These are phyloP conservation scores for Rhamphomyia laevipes DNA, from an alignment of 2,888 invertebrate species.

Conservation along the genomic window DNA sequence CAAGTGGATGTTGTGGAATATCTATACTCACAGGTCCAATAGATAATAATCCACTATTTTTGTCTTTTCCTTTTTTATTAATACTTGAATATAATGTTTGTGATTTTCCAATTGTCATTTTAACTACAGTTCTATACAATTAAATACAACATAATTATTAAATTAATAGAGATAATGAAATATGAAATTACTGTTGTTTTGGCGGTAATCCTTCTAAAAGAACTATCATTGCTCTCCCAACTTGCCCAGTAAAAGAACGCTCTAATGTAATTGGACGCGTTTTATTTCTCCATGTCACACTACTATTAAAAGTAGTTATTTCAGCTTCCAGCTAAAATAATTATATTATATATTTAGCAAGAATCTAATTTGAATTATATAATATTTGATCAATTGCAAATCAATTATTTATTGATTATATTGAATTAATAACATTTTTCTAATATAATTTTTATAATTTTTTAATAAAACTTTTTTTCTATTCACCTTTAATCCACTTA, in stretches of 20 bases:
- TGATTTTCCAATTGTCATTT: slow-evolving; percentile 83
- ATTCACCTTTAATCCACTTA: slow-evolving; percentile 73
- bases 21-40: slow-evolving; percentile 86
- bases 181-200: slow-evolving; percentile 61
- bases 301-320: slow-evolving; percentile 82
- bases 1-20: slow-evolving; percentile 97
- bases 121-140: slow-evolving; percentile 70
- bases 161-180: neutral
- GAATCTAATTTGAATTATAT: too few species aligned
- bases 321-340: slow-evolving; percentile 64
- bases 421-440: neutral
- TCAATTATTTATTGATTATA: neutral
- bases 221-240: slow-evolving; percentile 85
- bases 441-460: neutral
- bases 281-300: slow-evolving; percentile 81
- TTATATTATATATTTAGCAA: too few species aligned
- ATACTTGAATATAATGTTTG: slow-evolving; percentile 84
- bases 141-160: neutral
- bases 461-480: neutral
- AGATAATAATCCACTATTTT: slow-evolving; percentile 69
- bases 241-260: slow-evolving; percentile 73
- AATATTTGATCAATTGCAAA: too few species aligned
- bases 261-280: slow-evolving; percentile 58
- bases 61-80: slow-evolving; percentile 60
- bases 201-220: slow-evolving; percentile 83